phyloP scores from a whole-genome alignment of 2,113 vertebrate species.

The Halcyon senegalensis region DNA sequence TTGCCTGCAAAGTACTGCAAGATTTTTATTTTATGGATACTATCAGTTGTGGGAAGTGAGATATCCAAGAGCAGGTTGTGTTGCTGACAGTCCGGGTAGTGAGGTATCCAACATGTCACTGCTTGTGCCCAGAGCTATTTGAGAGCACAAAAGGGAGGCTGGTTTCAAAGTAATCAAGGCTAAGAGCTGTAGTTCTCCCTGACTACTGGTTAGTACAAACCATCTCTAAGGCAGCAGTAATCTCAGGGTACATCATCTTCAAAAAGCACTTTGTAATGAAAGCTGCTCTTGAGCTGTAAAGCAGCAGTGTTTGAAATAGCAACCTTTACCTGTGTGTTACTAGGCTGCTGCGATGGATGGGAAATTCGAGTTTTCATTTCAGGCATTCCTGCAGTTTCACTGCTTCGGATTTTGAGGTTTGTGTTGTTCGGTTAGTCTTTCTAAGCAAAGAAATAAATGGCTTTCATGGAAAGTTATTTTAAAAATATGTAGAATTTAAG shows the following conservation, averaged over 20 bases:
- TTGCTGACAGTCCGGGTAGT: neutral
- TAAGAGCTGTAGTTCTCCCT: neutral
- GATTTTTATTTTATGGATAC: neutral
- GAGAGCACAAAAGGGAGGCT: neutral
- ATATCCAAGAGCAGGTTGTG: neutral
- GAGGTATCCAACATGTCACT: neutral
- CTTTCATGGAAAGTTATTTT: neutral
- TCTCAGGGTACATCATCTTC: neutral
- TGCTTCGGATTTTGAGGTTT: neutral
- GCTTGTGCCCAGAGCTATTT: neutral
- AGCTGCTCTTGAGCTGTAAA: neutral
- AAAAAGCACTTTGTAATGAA: conserved; percentile 28
- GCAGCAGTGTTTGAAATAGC: neutral
- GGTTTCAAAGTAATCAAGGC: conserved; percentile 29
- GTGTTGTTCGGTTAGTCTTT: neutral
- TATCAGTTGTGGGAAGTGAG: neutral
- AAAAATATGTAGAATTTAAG: neutral
- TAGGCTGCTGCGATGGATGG: neutral
- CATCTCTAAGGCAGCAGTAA: neutral
- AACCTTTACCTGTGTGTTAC: neutral
- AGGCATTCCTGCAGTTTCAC: neutral
- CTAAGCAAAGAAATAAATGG: neutral
- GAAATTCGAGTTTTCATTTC: neutral
- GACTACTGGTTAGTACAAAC: conserved; percentile 5
- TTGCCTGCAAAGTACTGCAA: neutral